These are phyloP conservation scores for Acrobeloides nanus DNA, from an alignment of 2,888 invertebrate species.

Conservation along the genomic window DNA sequence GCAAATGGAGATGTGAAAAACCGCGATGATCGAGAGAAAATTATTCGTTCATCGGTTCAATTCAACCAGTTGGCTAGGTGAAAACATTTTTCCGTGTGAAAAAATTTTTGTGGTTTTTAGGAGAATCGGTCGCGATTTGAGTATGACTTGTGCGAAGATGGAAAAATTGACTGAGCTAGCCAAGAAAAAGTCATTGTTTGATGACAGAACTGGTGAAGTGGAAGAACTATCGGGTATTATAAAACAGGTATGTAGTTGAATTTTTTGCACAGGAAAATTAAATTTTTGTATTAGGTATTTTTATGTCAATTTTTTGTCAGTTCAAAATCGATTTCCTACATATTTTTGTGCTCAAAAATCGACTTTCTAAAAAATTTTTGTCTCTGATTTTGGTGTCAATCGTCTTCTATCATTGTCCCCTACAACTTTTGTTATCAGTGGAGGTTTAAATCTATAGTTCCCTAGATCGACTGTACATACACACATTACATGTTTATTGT, in stretches of 20 bases:
- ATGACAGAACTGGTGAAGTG: conserved; percentile 89
- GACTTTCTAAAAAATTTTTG: neutral
- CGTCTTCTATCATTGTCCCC: no score
- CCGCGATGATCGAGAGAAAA: conserved; percentile 24
- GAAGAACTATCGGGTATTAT: conserved; percentile 72
- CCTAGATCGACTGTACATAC: no score
- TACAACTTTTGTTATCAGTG: no score
- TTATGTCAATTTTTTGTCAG: neutral
- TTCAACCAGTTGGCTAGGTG: conserved; percentile 52
- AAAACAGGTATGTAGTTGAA: conserved; percentile 16
- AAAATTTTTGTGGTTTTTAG: conserved; percentile 56
- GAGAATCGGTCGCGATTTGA: conserved; percentile 85
- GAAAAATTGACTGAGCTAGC: conserved; percentile 88
- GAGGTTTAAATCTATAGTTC: no score
- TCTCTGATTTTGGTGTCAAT: no score
- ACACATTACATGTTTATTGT: no score
- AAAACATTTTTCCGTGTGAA: conserved; percentile 7
- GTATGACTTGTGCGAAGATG: conserved; percentile 88
- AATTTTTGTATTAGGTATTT: neutral
- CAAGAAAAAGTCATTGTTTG: conserved; percentile 89
- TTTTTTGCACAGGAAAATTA: neutral
- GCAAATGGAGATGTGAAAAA: conserved; percentile 26
- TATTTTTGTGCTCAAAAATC: neutral
- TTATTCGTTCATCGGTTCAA: conserved; percentile 41
- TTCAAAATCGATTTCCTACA: neutral